These are phyloP conservation scores for Saguinus imperator DNA, from an alignment of 2,113 vertebrate species.

Conservation along the genomic window DNA sequence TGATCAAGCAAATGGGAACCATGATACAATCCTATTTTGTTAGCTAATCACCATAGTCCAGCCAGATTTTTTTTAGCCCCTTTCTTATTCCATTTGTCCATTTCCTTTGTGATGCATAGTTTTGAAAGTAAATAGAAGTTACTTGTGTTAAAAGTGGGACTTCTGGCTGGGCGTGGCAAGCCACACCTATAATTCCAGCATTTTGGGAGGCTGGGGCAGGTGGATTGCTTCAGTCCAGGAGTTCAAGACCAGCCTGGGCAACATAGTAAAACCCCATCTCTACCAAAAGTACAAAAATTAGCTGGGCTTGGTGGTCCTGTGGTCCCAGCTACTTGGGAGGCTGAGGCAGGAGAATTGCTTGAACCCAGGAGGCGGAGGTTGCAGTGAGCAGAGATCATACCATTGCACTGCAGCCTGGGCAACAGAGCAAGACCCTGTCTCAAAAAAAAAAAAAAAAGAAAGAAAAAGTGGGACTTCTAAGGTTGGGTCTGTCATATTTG, in stretches of 20 bases:
- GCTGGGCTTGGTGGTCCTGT: neutral
- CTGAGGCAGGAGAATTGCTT: neutral
- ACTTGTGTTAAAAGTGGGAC: too few relatives aligned
- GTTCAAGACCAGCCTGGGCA: neutral
- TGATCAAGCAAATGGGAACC: too few relatives aligned
- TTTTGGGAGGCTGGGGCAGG: neutral
- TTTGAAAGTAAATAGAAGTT: too few relatives aligned
- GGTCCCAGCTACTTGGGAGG: neutral
- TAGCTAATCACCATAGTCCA: too few relatives aligned
- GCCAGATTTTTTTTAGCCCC: too few relatives aligned
- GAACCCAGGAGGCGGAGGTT: neutral
- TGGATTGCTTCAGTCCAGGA: neutral
- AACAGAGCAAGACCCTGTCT: neutral
- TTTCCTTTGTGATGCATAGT: too few relatives aligned
- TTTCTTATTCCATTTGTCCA: too few relatives aligned
- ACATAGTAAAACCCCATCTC: neutral
- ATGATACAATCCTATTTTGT: too few relatives aligned
- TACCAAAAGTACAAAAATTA: neutral
- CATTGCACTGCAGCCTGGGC: neutral
- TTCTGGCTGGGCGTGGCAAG: too few relatives aligned
- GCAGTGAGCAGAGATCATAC: neutral
- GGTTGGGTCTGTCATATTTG: too few relatives aligned
- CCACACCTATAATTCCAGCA: neutral
- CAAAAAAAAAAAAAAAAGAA: neutral
- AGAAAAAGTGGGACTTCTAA: neutral